Evolutionary conservation across 1,140 invertebrate genomes (phyloP).

Genomic region (Trachelipus rathkii): DNA sequence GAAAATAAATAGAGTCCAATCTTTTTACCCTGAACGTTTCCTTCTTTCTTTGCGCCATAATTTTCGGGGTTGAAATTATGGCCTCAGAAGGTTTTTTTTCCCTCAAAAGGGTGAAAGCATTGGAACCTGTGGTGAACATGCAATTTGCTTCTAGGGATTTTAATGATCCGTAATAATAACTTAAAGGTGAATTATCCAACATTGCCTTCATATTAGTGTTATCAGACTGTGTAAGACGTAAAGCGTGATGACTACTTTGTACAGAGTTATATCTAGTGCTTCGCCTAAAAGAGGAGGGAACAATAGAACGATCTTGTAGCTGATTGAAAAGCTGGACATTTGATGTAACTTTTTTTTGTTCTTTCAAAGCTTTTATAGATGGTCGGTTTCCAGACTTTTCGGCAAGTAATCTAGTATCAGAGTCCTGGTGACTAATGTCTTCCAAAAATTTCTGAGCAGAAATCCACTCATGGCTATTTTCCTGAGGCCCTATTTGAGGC

Average conservation of each 20-base stretch:
- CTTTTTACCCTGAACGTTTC: background rate
- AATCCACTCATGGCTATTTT: slow-evolving; percentile 25
- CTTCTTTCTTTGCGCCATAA: background rate
- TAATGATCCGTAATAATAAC: background rate
- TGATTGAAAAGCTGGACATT: slow-evolving; percentile 41
- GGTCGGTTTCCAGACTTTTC: slow-evolving; percentile 28
- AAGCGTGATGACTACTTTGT: background rate
- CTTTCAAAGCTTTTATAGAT: slow-evolving; percentile 38
- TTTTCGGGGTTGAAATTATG: background rate
- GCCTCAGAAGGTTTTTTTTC: slow-evolving; percentile 5
- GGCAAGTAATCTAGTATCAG: background rate
- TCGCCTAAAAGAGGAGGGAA: slow-evolving; percentile 6
- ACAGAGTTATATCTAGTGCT: background rate
- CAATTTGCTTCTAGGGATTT: background rate
- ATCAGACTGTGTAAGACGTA: background rate
- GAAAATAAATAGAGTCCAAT: background rate
- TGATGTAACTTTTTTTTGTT: slow-evolving; percentile 42
- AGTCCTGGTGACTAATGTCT: slow-evolving; percentile 14
- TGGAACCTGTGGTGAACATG: slow-evolving; percentile 12
- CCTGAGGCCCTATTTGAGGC: background rate
- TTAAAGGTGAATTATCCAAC: background rate
- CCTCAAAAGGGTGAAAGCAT: slow-evolving; percentile 21
- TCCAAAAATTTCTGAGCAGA: slow-evolving; percentile 30
- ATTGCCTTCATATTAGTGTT: background rate
- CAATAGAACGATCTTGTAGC: slow-evolving; percentile 18